phyloP scores from a whole-genome alignment of 2,113 vertebrate genomes.

The Otis tarda region DNA sequence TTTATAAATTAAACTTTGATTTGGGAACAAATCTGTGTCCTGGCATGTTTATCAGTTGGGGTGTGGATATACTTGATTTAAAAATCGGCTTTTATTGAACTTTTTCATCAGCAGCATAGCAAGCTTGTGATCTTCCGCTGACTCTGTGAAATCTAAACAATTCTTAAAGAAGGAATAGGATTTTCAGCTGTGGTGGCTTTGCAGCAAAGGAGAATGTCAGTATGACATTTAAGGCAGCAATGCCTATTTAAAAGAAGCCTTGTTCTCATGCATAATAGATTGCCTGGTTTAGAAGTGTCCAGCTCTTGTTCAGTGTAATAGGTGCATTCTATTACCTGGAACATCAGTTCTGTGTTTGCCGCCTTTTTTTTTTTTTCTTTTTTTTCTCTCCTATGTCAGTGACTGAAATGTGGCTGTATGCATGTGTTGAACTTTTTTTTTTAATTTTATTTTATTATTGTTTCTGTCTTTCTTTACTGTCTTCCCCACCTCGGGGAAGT shows the following conservation, averaged over 20 bases:
- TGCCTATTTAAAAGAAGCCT: background rate
- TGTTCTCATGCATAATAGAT: background rate
- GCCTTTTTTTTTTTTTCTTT: background rate
- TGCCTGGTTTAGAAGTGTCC: background rate
- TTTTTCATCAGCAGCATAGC: background rate
- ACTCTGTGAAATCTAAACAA: background rate
- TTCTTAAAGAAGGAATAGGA: background rate
- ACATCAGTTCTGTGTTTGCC: background rate
- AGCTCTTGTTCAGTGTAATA: background rate
- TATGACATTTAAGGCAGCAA: background rate
- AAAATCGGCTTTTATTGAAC: background rate
- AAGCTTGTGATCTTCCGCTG: background rate
- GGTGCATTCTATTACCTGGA: background rate
- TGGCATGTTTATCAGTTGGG: constrained; percentile 7
- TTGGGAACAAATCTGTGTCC: constrained; percentile 14
- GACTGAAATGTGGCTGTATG: background rate
- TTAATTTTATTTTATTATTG: background rate
- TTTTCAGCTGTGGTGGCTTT: background rate
- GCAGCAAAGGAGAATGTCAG: background rate
- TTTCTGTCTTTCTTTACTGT: background rate
- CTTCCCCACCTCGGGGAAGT: background rate
- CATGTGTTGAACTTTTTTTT: background rate
- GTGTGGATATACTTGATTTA: background rate
- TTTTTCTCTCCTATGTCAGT: background rate
- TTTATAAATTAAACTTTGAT: constrained; percentile 34